These are phyloP conservation scores for Acanthosepion esculentum DNA, from an alignment of 2,888 invertebrate genomes.

Conservation along the genomic window DNA sequence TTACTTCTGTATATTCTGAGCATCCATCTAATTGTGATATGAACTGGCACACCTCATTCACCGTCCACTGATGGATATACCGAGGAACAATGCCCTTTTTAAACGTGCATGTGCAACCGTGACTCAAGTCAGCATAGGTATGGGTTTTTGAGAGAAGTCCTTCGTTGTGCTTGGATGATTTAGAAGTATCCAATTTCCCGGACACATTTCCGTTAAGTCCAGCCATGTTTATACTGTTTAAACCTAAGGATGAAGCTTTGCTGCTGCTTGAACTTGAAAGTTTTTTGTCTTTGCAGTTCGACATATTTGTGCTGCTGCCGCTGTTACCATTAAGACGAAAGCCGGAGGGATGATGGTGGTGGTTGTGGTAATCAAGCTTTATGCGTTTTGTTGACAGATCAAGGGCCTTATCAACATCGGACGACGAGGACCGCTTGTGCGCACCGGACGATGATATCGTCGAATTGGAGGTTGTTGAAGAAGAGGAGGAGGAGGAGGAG, in stretches of 20 bases:
- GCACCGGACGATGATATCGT: conserved; percentile 40
- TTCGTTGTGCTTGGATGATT: background rate
- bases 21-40: conserved; percentile 62
- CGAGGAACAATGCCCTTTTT: conserved; percentile 43
- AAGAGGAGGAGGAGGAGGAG: background rate
- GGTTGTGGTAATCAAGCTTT: conserved; percentile 39
- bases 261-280: background rate
- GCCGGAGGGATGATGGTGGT: conserved; percentile 43
- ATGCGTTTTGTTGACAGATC: conserved; percentile 43
- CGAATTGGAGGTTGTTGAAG: background rate
- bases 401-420: conserved; percentile 43
- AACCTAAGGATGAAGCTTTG: background rate
- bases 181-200: background rate
- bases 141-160: conserved; percentile 8
- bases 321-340: background rate
- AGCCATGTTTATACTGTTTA: background rate
- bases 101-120: conserved; percentile 34
- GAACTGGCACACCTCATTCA: conserved; percentile 62
- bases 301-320: background rate
- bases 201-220: background rate
- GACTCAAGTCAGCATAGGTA: conserved; percentile 23
- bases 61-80: conserved; percentile 55
- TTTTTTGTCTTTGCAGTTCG: background rate
- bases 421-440: conserved; percentile 14
- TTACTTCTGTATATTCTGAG: conserved; percentile 61